Conservation (phyloP, 2,888 invertebrate species). For the Acanthococcus lagerstroemiae region DNA sequence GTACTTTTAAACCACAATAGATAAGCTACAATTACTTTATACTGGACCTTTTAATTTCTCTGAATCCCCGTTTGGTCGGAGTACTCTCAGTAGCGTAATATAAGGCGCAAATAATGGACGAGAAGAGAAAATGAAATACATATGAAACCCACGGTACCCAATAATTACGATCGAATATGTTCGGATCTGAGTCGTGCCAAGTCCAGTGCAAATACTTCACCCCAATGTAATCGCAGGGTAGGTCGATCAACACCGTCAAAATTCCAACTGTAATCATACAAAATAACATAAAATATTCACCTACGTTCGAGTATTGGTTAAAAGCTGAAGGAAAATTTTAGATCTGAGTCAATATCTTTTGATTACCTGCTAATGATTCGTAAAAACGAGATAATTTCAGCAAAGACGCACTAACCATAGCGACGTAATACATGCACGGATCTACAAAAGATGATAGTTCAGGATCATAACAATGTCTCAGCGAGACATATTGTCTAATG, state of each 20-base stretch:
- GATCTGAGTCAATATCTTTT: too few species aligned
- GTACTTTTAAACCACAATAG: too few species aligned
- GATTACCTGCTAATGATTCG: constrained; percentile 2
- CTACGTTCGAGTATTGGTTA: background rate
- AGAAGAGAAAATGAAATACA: constrained; percentile 68
- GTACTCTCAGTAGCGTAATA: too few species aligned
- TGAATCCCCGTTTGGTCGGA: too few species aligned
- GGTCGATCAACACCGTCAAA: constrained; percentile 58
- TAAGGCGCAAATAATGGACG: constrained; percentile 57
- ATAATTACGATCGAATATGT: constrained; percentile 61
- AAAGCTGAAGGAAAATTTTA: background rate
- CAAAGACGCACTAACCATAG: constrained; percentile 14
- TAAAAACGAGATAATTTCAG: background rate
- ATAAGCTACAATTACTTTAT: too few species aligned
- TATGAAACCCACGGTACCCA: constrained; percentile 78
- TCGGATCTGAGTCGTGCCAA: constrained; percentile 69
- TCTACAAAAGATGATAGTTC: constrained; percentile 9
- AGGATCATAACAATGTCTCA: too few species aligned
- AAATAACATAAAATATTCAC: background rate
- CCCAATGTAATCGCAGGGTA: constrained; percentile 69
- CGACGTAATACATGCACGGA: constrained; percentile 22
- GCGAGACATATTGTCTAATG: too few species aligned
- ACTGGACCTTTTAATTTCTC: too few species aligned
- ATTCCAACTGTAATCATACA: constrained; percentile 50
- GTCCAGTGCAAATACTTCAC: constrained; percentile 73